Percentiles rank a stretch among this genome's conserved stretches.
Evolutionary conservation across 2,113 vertebrate species (phyloP).

Genomic region (Xenopus borealis): DNA sequence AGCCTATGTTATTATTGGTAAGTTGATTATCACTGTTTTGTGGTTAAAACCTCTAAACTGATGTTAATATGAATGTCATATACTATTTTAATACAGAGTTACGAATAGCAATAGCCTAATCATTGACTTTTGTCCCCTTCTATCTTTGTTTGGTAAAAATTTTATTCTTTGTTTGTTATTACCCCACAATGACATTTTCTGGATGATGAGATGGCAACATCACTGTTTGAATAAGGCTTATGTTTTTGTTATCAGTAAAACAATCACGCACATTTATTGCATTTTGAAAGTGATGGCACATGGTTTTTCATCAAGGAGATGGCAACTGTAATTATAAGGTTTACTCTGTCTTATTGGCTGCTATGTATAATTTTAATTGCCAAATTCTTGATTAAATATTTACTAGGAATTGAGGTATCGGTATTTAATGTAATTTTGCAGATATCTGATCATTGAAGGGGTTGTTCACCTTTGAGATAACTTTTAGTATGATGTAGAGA

Average conservation of each 20-base stretch:
- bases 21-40: too few species aligned
- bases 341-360: constrained; percentile 4
- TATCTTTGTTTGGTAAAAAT: too few species aligned
- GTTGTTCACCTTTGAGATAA: too few species aligned
- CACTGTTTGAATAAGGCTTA: background rate
- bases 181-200: too few species aligned
- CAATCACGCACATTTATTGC: constrained; percentile 1
- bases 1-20: too few species aligned
- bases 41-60: too few species aligned
- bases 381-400: constrained; percentile 15
- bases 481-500: too few species aligned
- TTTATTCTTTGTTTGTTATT: too few species aligned
- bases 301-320: background rate
- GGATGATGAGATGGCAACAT: background rate
- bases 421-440: constrained; percentile 2
- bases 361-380: constrained; percentile 7
- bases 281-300: background rate
- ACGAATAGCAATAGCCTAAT: too few species aligned
- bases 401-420: constrained; percentile 17
- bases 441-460: constrained; percentile 3
- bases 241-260: background rate
- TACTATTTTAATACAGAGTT: too few species aligned
- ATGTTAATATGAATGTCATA: too few species aligned
- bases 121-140: too few species aligned
- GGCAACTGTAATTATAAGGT: constrained; percentile 4